Conservation (phyloP, 2,888 invertebrate genomes). For the Leucophora obtusa region DNA sequence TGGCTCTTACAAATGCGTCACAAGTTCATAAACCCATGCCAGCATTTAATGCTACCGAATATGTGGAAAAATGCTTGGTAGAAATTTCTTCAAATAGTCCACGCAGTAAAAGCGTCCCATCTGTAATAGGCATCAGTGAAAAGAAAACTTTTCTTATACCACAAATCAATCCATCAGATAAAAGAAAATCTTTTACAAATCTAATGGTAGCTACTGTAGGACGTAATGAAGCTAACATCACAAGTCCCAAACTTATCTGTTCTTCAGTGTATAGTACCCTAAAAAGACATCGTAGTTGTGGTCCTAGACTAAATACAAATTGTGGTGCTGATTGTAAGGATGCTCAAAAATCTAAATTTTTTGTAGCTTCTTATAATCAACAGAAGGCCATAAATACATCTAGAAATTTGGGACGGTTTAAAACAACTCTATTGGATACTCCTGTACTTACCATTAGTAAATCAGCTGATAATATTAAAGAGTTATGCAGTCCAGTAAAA, state of each 20-base stretch:
- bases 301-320: slow-evolving; percentile 65
- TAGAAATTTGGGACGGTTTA: background rate
- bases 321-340: slow-evolving; percentile 63
- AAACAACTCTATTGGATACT: slow-evolving; percentile 12
- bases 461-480: slow-evolving; percentile 50
- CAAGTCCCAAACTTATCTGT: slow-evolving; percentile 8
- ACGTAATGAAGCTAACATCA: background rate
- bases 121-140: slow-evolving; percentile 12
- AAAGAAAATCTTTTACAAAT: slow-evolving; percentile 68
- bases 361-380: slow-evolving; percentile 37
- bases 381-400: slow-evolving; percentile 33
- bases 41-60: slow-evolving; percentile 76
- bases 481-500: slow-evolving; percentile 39
- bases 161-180: background rate
- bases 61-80: slow-evolving; percentile 72
- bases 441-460: slow-evolving; percentile 35
- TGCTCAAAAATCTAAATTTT: slow-evolving; percentile 64
- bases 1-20: slow-evolving; percentile 69
- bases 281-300: slow-evolving; percentile 75
- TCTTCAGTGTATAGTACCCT: slow-evolving; percentile 35
- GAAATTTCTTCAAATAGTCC: slow-evolving; percentile 69
- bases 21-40: slow-evolving; percentile 75
- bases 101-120: slow-evolving; percentile 64
- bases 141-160: background rate
- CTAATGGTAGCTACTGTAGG: slow-evolving; percentile 61